These are phyloP conservation scores for Heliconius nattereri DNA, from an alignment of 1,140 invertebrate species.

Conservation along the genomic window DNA sequence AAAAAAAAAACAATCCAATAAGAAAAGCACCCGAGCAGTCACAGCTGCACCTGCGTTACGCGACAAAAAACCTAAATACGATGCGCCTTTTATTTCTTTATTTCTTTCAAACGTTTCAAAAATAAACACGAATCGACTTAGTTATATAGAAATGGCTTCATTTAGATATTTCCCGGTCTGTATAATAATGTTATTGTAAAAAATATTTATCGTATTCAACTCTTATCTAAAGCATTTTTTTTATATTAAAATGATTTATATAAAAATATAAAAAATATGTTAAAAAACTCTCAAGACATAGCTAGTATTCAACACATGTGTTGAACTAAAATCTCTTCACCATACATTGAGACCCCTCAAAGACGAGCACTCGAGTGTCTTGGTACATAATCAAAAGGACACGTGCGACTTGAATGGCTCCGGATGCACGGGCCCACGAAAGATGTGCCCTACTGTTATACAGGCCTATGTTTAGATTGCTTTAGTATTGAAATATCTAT, in stretches of 20 bases:
- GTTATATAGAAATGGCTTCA: constrained; percentile 26
- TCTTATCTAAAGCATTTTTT: neutral
- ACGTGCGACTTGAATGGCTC: constrained; percentile 42
- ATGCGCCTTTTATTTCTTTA: constrained; percentile 44
- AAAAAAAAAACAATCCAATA: constrained; percentile 47
- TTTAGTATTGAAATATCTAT: constrained; percentile 33
- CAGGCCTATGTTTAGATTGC: constrained; percentile 21
- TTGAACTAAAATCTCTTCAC: constrained; percentile 24
- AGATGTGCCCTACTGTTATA: constrained; percentile 34
- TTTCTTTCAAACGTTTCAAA: constrained; percentile 43
- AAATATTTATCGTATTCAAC: neutral
- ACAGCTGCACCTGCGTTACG: constrained; percentile 69
- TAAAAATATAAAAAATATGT: neutral
- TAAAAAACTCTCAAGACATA: neutral
- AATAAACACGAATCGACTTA: constrained; percentile 47
- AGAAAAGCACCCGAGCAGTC: constrained; percentile 46
- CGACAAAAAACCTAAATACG: constrained; percentile 66
- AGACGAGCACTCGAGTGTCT: constrained; percentile 27
- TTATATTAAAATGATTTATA: neutral
- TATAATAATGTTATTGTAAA: neutral
- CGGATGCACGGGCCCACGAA: constrained; percentile 36
- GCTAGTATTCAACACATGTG: neutral
- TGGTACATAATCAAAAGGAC: constrained; percentile 33
- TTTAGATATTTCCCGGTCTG: neutral
- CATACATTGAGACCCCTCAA: constrained; percentile 35